phyloP scores from a whole-genome alignment of 2,113 vertebrate genomes.

The Melozone crissalis region DNA sequence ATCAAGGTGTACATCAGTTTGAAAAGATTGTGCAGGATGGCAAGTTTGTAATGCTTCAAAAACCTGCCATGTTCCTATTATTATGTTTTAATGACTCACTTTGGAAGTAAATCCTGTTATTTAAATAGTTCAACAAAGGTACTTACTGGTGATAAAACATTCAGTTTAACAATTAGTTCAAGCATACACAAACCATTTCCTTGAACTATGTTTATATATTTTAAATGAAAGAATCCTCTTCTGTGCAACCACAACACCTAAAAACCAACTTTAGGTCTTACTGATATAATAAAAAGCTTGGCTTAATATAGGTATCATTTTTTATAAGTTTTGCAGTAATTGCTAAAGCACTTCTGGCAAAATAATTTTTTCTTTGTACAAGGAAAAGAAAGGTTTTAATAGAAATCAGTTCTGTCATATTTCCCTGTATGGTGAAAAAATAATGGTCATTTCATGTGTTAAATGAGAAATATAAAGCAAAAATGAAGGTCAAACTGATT shows the following conservation, averaged over 20 bases:
- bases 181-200: conserved; percentile 51
- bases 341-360: background rate
- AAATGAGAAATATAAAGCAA: conserved; percentile 89
- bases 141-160: conserved; percentile 39
- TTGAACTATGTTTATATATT: conserved; percentile 41
- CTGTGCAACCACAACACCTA: background rate
- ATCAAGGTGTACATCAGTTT: conserved; percentile 30
- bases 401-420: conserved; percentile 51
- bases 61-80: conserved; percentile 31
- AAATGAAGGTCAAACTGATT: conserved; percentile 92
- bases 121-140: conserved; percentile 53
- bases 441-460: conserved; percentile 83
- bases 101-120: conserved; percentile 54
- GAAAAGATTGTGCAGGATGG: background rate
- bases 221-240: background rate
- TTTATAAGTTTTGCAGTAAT: conserved; percentile 11
- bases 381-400: conserved; percentile 23
- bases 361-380: background rate
- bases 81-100: conserved; percentile 59
- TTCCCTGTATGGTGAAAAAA: conserved; percentile 70
- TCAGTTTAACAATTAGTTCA: conserved; percentile 66
- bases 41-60: background rate
- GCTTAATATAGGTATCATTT: background rate
- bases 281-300: background rate
- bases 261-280: background rate